A percentile compares a stretch with the other conserved stretches of the same genome.
phyloP scores from a whole-genome alignment of 1,140 invertebrate genomes.

The Colletes latitarsis region DNA sequence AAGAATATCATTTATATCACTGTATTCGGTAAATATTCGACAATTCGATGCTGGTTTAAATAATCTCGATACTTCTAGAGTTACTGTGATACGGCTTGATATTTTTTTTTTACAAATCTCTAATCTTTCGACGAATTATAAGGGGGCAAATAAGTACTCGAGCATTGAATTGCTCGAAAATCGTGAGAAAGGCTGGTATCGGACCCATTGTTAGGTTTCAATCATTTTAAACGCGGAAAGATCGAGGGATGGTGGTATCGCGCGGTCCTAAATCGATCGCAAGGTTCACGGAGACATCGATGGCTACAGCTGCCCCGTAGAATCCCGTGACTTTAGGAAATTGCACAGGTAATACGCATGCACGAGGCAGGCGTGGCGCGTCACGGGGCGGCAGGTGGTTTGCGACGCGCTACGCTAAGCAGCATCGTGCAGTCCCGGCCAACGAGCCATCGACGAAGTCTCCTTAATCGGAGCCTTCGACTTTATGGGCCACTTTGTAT shows the following conservation, averaged over 20 bases:
- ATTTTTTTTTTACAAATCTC: too few species aligned
- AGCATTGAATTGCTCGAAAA: too few species aligned
- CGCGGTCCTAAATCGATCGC: conserved; percentile 19
- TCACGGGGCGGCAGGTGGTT: conserved; percentile 60
- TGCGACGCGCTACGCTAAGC: conserved; percentile 61
- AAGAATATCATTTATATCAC: too few species aligned
- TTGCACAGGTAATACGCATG: conserved; percentile 33
- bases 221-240: too few species aligned
- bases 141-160: too few species aligned
- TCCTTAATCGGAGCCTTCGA: conserved; percentile 62
- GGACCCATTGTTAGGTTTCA: too few species aligned
- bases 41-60: too few species aligned
- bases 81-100: too few species aligned
- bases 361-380: conserved; percentile 43
- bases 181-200: neutral
- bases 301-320: conserved; percentile 10
- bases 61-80: too few species aligned
- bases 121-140: too few species aligned
- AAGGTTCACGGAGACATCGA: neutral
- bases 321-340: conserved; percentile 49
- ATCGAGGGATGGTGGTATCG: too few species aligned
- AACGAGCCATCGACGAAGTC: conserved; percentile 61
- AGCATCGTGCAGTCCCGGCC: conserved; percentile 44
- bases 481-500: conserved; percentile 72
- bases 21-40: too few species aligned